Evolutionary conservation across 2,797 vertebrate genomes (phyloP).

Genomic region (Synanceia verrucosa): DNA sequence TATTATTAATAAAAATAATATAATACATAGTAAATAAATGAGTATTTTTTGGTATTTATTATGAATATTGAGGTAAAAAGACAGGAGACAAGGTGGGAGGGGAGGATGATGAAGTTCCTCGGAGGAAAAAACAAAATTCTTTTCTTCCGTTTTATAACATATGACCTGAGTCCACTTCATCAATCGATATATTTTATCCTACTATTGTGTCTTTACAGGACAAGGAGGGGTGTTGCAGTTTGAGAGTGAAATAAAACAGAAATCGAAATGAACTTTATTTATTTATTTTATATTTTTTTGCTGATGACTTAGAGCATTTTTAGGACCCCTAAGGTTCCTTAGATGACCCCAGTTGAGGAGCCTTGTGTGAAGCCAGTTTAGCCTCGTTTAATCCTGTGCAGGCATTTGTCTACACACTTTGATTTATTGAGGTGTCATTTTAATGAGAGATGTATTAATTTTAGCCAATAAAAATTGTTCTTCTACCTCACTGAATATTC

Average conservation of each 20-base stretch:
- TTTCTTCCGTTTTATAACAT: constrained; percentile 43
- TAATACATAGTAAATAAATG: neutral
- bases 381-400: neutral
- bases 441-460: neutral
- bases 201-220: constrained; percentile 10
- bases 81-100: neutral
- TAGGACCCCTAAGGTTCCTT: neutral
- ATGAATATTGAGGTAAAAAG: neutral
- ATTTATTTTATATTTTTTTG: neutral
- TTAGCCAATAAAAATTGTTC: too few relatives aligned
- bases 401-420: neutral
- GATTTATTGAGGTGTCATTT: neutral
- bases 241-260: neutral
- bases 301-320: neutral
- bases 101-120: constrained; percentile 57
- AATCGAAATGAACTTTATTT: neutral
- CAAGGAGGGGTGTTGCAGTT: too few relatives aligned
- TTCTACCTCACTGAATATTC: neutral
- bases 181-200: constrained; percentile 69
- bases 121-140: constrained; percentile 52
- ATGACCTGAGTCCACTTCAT: constrained; percentile 61
- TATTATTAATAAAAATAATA: neutral
- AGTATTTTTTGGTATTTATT: neutral
- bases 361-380: neutral
- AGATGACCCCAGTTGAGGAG: neutral